Evolutionary conservation across 1,140 invertebrate species (phyloP).

Genomic region (Ctenoplectra terminalis): DNA sequence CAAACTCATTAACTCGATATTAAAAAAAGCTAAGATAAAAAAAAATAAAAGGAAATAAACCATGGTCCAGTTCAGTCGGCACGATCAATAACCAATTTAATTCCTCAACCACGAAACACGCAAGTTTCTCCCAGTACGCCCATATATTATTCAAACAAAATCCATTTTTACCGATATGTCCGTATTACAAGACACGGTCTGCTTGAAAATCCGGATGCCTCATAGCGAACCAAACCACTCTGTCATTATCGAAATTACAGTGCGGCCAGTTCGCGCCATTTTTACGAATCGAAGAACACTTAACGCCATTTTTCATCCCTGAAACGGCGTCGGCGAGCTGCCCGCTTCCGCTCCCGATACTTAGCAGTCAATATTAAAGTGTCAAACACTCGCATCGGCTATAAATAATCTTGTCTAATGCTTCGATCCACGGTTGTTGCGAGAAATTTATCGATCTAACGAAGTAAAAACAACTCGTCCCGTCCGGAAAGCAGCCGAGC

Average conservation of each 20-base stretch:
- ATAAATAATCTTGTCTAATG: conserved; percentile 4
- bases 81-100: too few species aligned
- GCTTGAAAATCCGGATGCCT: not conserved
- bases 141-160: not conserved
- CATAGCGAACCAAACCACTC: not conserved
- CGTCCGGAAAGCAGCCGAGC: not conserved
- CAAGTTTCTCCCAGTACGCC: not conserved
- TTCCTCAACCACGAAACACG: too few species aligned
- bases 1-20: too few species aligned
- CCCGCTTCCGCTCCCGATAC: not conserved
- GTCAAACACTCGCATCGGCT: not conserved
- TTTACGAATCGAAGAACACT: too few species aligned
- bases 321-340: not conserved
- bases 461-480: not conserved
- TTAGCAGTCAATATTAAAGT: conserved; percentile 4
- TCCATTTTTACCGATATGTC: not conserved
- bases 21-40: not conserved
- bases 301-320: too few species aligned
- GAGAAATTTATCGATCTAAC: not conserved
- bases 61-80: not conserved
- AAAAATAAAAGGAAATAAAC: not conserved
- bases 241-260: conserved; percentile 28
- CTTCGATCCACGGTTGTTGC: not conserved
- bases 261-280: not conserved
- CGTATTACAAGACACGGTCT: not conserved